Evolutionary conservation across 2,113 vertebrate species (phyloP).

Genomic region (Phaethon lepturus): DNA sequence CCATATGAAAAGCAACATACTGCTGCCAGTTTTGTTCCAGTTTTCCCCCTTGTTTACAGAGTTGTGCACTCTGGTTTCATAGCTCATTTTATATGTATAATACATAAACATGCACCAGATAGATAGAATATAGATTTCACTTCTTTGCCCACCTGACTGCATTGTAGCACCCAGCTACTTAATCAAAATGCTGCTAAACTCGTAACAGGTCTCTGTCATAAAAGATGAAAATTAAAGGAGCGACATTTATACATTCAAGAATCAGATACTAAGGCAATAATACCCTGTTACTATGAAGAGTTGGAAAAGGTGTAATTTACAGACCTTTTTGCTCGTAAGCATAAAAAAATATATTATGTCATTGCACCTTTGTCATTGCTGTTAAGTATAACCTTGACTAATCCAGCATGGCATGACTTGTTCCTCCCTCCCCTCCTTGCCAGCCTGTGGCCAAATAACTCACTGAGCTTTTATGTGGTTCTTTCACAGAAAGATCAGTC

Average conservation of each 20-base stretch:
- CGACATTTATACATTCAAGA: not conserved
- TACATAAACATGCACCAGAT: no score
- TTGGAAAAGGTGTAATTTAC: not conserved
- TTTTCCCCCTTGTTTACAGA: not conserved
- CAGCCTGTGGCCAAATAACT: not conserved
- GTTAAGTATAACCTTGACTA: not conserved
- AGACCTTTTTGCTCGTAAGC: not conserved
- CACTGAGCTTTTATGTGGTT: not conserved
- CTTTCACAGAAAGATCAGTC: not conserved
- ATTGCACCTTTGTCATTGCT: not conserved
- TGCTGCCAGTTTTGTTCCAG: not conserved
- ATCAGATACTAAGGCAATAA: not conserved
- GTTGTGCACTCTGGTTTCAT: not conserved
- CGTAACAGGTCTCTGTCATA: not conserved
- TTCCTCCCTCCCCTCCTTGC: not conserved
- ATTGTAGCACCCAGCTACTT: not conserved
- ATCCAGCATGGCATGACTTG: rapidly evolving
- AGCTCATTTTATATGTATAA: not conserved
- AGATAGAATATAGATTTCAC: not conserved
- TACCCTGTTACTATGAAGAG: not conserved
- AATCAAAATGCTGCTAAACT: not conserved
- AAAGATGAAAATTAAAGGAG: not conserved
- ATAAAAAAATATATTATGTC: not conserved
- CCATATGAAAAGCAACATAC: not conserved
- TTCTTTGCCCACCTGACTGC: not conserved